Evolutionary conservation across 2,888 invertebrate species (phyloP).

Genomic region (Agrochola lota): DNA sequence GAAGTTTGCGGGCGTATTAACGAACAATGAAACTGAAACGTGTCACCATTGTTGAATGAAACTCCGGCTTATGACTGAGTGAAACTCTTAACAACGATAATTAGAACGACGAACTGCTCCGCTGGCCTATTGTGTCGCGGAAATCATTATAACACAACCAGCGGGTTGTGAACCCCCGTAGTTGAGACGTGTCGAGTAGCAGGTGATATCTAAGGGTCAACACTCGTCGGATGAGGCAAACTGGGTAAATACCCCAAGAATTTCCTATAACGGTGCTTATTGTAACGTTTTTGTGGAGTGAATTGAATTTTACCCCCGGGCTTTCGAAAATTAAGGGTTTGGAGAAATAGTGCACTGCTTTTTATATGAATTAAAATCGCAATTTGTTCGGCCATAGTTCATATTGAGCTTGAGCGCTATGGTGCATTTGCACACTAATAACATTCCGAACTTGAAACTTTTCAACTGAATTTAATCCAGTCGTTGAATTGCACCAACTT

Average conservation of each 20-base stretch:
- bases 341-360: slow-evolving; percentile 34
- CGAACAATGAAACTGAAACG: slow-evolving; percentile 81
- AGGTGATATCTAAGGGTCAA: slow-evolving; percentile 44
- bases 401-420: neutral
- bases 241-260: slow-evolving; percentile 61
- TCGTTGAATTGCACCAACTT: too few species aligned
- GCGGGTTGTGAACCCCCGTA: slow-evolving; percentile 45
- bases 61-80: slow-evolving; percentile 74
- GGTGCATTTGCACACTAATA: neutral
- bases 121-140: slow-evolving; percentile 67
- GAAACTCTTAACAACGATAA: slow-evolving; percentile 77
- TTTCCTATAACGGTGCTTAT: slow-evolving; percentile 63
- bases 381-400: slow-evolving; percentile 5
- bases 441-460: too few species aligned
- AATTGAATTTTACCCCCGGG: slow-evolving; percentile 46
- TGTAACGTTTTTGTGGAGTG: slow-evolving; percentile 57
- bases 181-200: slow-evolving; percentile 32
- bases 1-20: slow-evolving; percentile 77
- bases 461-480: too few species aligned
- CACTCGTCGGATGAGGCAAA: slow-evolving; percentile 40
- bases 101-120: slow-evolving; percentile 75
- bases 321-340: slow-evolving; percentile 60
- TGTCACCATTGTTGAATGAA: slow-evolving; percentile 78
- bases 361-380: slow-evolving; percentile 43
- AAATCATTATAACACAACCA: slow-evolving; percentile 67